phyloP scores from a whole-genome alignment of 1,140 invertebrate species.

The Megathymus violae region DNA sequence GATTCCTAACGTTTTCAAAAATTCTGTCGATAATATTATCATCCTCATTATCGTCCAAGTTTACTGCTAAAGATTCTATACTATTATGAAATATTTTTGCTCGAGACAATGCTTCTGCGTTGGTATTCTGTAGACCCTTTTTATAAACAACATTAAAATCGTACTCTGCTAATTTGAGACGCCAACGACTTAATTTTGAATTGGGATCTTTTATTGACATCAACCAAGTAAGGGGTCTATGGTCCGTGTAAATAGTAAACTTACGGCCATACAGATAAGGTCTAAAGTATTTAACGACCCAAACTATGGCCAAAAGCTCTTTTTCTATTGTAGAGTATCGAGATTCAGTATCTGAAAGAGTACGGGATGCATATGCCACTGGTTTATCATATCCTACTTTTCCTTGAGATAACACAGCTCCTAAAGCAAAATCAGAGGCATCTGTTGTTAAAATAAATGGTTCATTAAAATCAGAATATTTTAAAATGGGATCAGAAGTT shows the following conservation, averaged over 20 bases:
- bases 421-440: slow-evolving; percentile 39
- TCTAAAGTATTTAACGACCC: slow-evolving; percentile 35
- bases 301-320: slow-evolving; percentile 34
- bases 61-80: neutral
- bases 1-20: neutral
- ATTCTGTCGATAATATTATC: neutral
- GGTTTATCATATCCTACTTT: slow-evolving; percentile 35
- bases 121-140: slow-evolving; percentile 22
- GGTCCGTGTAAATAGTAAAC: slow-evolving; percentile 36
- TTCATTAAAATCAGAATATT: slow-evolving; percentile 39
- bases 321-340: slow-evolving; percentile 32
- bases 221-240: slow-evolving; percentile 58
- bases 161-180: slow-evolving; percentile 21
- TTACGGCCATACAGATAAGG: slow-evolving; percentile 35
- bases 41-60: neutral
- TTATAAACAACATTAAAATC: slow-evolving; percentile 19
- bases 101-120: slow-evolving; percentile 30
- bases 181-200: slow-evolving; percentile 48
- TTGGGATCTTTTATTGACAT: slow-evolving; percentile 61
- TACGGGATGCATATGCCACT: slow-evolving; percentile 32
- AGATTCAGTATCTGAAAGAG: slow-evolving; percentile 24
- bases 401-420: slow-evolving; percentile 40
- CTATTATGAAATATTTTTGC: slow-evolving; percentile 20
- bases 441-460: slow-evolving; percentile 44
- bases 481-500: slow-evolving; percentile 19